These are phyloP conservation scores for Aphelenchoides fujianensis DNA, from an alignment of 1,140 invertebrate genomes.

Conservation along the genomic window DNA sequence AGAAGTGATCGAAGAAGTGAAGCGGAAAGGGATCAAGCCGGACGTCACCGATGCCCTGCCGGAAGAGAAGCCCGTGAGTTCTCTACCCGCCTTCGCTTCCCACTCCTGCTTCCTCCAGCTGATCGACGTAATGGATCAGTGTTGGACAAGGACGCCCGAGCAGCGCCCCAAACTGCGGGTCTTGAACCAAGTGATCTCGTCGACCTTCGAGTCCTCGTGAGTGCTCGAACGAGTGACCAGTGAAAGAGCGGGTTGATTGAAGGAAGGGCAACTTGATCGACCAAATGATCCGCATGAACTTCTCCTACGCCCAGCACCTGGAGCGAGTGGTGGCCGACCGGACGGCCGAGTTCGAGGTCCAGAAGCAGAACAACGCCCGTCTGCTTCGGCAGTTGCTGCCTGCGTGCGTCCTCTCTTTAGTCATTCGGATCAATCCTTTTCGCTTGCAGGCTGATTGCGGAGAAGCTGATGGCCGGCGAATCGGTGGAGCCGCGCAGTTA, in stretches of 20 bases:
- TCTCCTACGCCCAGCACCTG: constrained; percentile 62
- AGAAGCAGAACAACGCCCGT: constrained; percentile 59
- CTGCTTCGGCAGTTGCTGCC: constrained; percentile 62
- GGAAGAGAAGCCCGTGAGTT: constrained; percentile 40
- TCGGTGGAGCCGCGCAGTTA: constrained; percentile 50
- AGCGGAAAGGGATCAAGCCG: constrained; percentile 33
- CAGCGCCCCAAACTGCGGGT: constrained; percentile 46
- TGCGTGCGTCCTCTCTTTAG: constrained; percentile 37
- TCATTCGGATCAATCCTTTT: constrained; percentile 4
- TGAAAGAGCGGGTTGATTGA: constrained; percentile 8
- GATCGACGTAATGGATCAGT: constrained; percentile 49
- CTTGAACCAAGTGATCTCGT: constrained; percentile 39
- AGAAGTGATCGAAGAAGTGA: constrained; percentile 48
- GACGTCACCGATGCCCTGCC: constrained; percentile 40
- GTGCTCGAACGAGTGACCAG: constrained; percentile 18
- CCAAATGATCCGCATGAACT: constrained; percentile 64
- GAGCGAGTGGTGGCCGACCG: constrained; percentile 60
- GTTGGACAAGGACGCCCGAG: constrained; percentile 48
- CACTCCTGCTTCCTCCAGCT: constrained; percentile 26
- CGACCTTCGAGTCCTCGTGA: constrained; percentile 48
- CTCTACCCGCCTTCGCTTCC: not conserved
- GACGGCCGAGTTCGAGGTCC: constrained; percentile 49
- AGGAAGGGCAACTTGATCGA: constrained; percentile 62
- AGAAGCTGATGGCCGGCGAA: constrained; percentile 83
- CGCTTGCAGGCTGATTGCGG: constrained; percentile 75